Base-by-base conservation (phyloP, 2,113 vertebrate species). In the Aegithalos caudatus region DNA sequence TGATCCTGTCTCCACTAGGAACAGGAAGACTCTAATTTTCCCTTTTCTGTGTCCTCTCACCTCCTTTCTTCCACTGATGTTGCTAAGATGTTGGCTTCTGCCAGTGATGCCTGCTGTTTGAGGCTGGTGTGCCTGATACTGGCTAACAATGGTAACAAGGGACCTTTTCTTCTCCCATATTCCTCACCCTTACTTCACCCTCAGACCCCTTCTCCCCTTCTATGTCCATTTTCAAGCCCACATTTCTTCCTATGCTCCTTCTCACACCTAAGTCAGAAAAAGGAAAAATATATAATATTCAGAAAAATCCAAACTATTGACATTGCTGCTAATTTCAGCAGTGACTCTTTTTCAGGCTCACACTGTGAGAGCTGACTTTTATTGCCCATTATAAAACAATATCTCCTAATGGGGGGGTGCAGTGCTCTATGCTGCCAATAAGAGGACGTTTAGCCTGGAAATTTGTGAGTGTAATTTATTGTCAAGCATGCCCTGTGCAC, bases 381-480 rank as follows among this genome's bases (percentile, higher is more conserved):
- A 88, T 71, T 91, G 69, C 58, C 92, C 73, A 54, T 93, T 95
- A 88, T 83, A 88, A 96, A 92, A 91, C 78, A 89, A 7, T 88
- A 84, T 35, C 44, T 86, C 62, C 78, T 97, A 64, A 90, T 53
- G 54, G 4, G 33, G 28, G 12, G 57, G 48, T 79, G 80, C 89
- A 54, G 48, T 70, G 60, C 57, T 91, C 51, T 62, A 24, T 23
- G 71, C 86, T 92, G 80, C 82, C 83, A 83, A 71, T 57, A 77
- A 88, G 71, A 87, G 27, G 57, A 92, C 54, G 83, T 85, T 81
- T 80, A 77, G 65, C 65, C 81, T 82, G 72, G 76, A 95, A 94
- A 96, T 91, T 54, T 80, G 87, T 81, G 91, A 74, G 76, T 88
- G 87, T 90, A 94, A 96, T 97, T 94, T 93, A 81, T 67, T 73